Percentiles rank a stretch among this genome's conserved stretches.
These are phyloP conservation scores for Parapsyche elsis DNA, from an alignment of 1,140 invertebrate species.

Conservation along the genomic window DNA sequence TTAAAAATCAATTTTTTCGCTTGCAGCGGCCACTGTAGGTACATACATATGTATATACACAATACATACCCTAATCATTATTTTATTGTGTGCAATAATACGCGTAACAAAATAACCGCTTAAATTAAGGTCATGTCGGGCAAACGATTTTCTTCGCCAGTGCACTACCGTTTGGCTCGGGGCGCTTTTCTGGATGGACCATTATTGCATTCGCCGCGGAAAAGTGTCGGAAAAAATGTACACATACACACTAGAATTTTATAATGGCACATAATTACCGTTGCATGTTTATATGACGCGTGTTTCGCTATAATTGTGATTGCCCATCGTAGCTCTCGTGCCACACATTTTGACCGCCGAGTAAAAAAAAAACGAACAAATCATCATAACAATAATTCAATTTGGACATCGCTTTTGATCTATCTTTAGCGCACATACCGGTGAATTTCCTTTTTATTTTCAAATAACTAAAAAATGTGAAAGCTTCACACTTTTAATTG, in stretches of 20 bases:
- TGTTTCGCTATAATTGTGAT: constrained; percentile 40
- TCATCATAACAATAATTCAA: constrained; percentile 16
- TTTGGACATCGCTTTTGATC: constrained; percentile 1
- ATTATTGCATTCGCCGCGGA: constrained; percentile 35
- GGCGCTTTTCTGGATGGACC: constrained; percentile 34
- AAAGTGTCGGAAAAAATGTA: constrained; percentile 40
- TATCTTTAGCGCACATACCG: neutral
- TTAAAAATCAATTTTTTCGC: neutral
- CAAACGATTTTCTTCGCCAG: constrained; percentile 27
- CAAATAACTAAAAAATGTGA: too few species aligned
- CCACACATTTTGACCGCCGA: neutral
- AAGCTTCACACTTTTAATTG: too few species aligned
- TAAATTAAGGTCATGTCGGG: constrained; percentile 31
- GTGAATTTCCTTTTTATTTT: too few species aligned
- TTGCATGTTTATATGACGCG: constrained; percentile 36
- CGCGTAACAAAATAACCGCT: constrained; percentile 22
- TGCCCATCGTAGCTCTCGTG: constrained; percentile 26
- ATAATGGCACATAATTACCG: constrained; percentile 43
- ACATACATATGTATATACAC: too few species aligned
- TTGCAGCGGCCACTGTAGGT: too few species aligned
- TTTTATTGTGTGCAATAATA: constrained; percentile 42
- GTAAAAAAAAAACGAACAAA: neutral
- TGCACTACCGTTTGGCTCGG: constrained; percentile 43
- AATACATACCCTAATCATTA: constrained; percentile 31
- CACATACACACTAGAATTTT: constrained; percentile 39